phyloP scores from a whole-genome alignment of 2,113 vertebrate species.

The Canis aureus region DNA sequence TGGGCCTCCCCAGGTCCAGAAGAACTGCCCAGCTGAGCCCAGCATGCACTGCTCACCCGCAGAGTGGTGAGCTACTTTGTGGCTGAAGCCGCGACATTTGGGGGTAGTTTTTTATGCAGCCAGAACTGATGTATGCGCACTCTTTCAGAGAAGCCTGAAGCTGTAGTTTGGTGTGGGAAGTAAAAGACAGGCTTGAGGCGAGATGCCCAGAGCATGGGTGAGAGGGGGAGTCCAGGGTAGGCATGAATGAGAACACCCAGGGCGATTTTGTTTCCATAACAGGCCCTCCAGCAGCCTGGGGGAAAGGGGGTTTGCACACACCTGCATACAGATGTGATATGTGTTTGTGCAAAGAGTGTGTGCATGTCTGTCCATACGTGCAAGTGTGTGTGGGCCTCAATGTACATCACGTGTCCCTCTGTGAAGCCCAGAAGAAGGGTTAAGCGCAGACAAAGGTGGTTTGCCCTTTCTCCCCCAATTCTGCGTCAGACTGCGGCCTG shows the following conservation, averaged over 20 bases:
- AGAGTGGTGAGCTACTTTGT: background rate
- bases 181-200: background rate
- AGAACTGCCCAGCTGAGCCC: background rate
- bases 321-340: background rate
- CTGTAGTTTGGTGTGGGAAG: background rate
- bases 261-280: background rate
- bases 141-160: background rate
- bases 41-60: background rate
- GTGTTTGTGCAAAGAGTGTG: background rate
- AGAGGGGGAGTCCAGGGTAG: background rate
- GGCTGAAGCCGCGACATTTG: background rate
- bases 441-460: background rate
- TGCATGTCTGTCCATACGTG: rapidly evolving
- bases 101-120: background rate
- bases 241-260: too few relatives aligned
- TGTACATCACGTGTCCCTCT: background rate
- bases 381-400: background rate
- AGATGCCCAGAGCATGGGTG: background rate
- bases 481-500: background rate
- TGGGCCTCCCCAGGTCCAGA: too few relatives aligned
- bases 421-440: background rate
- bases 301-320: background rate
- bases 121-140: background rate
- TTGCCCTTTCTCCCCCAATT: background rate
- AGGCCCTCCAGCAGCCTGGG: background rate